Percentiles rank a stretch among this genome's conserved stretches.
Evolutionary conservation across 2,888 invertebrate genomes (phyloP).

Genomic region (Lasioglossum malachurum): DNA sequence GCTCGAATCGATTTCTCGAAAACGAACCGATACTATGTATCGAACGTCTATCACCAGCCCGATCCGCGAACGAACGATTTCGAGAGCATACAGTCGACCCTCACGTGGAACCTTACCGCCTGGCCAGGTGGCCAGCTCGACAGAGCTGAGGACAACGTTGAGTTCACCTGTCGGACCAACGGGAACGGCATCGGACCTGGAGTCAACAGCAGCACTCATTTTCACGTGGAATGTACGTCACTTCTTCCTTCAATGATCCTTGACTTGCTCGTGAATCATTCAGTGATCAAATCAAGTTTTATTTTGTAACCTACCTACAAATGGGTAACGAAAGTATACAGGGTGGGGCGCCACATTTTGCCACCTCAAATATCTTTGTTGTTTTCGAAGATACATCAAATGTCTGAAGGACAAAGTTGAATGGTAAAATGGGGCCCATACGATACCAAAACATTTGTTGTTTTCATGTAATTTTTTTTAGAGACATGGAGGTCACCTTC

Average conservation of each 20-base stretch:
- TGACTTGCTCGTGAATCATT: background rate
- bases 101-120: constrained; percentile 95
- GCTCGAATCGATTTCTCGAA: constrained; percentile 87
- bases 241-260: background rate
- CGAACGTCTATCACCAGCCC: constrained; percentile 89
- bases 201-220: constrained; percentile 93
- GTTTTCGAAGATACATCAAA: no score
- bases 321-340: no score
- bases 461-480: no score
- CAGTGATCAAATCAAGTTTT: background rate
- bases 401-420: no score
- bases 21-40: constrained; percentile 88
- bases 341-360: no score
- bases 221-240: constrained; percentile 95
- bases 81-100: constrained; percentile 94
- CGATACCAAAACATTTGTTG: no score
- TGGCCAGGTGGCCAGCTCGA: constrained; percentile 93
- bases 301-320: no score
- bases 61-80: constrained; percentile 94
- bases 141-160: constrained; percentile 89
- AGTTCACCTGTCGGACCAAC: constrained; percentile 94
- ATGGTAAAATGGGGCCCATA: no score
- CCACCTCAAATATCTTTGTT: no score
- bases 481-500: no score
- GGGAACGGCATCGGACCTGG: constrained; percentile 92